Conservation (phyloP, 2,888 invertebrate genomes). For the Megastigmus dorsalis region DNA sequence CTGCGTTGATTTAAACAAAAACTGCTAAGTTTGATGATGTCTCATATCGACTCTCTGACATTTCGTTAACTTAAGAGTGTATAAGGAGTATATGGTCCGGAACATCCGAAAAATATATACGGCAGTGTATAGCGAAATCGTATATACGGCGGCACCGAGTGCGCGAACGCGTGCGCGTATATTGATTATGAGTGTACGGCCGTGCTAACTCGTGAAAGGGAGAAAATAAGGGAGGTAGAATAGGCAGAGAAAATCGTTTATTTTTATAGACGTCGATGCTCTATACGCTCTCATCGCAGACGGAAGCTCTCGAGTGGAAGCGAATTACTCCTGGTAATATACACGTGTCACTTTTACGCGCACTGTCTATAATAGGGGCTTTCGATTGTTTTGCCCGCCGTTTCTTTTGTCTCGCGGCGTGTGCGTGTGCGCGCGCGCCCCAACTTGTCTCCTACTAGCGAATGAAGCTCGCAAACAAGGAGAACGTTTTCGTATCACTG, state of each 20-base stretch:
- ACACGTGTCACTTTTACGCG: slow-evolving; percentile 54
- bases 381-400: slow-evolving; percentile 45
- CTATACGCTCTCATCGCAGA: neutral
- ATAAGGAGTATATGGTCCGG: too few relatives aligned
- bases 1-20: too few relatives aligned
- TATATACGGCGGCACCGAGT: too few relatives aligned
- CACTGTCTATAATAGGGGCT: slow-evolving; percentile 47
- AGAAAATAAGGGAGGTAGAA: slow-evolving; percentile 4
- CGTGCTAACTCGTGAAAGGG: slow-evolving; percentile 23
- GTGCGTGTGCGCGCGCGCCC: slow-evolving; percentile 12
- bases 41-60: too few relatives aligned
- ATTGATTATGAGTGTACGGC: neutral
- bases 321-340: slow-evolving; percentile 45
- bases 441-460: neutral
- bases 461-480: slow-evolving; percentile 19
- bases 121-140: too few relatives aligned
- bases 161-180: neutral
- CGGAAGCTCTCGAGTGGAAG: slow-evolving; percentile 49
- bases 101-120: too few relatives aligned
- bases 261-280: slow-evolving; percentile 43
- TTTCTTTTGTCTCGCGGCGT: slow-evolving; percentile 46
- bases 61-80: too few relatives aligned
- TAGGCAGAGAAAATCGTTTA: slow-evolving; percentile 8
- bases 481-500: slow-evolving; percentile 30
- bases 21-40: too few relatives aligned